phyloP scores from a whole-genome alignment of 2,797 vertebrate species.

The Ctenopoma kingsleyae region DNA sequence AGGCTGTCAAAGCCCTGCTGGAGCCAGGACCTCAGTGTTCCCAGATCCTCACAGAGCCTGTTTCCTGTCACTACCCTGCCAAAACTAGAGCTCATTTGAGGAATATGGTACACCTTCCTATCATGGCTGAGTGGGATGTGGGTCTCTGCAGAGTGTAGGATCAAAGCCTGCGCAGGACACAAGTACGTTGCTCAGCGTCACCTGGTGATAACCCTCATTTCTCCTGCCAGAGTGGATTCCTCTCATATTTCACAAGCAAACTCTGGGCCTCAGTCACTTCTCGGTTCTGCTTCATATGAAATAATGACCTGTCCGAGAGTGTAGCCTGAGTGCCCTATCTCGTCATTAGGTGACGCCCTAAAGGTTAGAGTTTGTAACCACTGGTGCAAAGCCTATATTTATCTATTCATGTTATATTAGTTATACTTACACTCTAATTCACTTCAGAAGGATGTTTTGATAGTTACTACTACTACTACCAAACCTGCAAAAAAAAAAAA shows the following conservation, averaged over 20 bases:
- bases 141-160: constrained; percentile 47
- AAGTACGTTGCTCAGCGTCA: constrained; percentile 59
- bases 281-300: constrained; percentile 42
- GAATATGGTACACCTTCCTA: constrained; percentile 58
- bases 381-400: background rate
- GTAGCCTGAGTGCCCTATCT: constrained; percentile 17
- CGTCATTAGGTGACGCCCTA: constrained; percentile 10
- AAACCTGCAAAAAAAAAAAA: background rate
- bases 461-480: background rate
- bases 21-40: constrained; percentile 44
- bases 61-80: constrained; percentile 70
- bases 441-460: too few relatives aligned
- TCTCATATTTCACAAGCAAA: constrained; percentile 78
- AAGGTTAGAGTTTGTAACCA: background rate
- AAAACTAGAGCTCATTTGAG: constrained; percentile 78
- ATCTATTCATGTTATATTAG: background rate
- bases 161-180: constrained; percentile 64
- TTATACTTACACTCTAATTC: background rate
- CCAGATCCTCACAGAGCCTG: constrained; percentile 49
- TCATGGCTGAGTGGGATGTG: constrained; percentile 32
- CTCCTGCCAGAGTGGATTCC: constrained; percentile 75
- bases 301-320: constrained; percentile 53
- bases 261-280: constrained; percentile 43
- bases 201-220: constrained; percentile 57
- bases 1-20: constrained; percentile 42